Base-by-base conservation (phyloP, 2,113 vertebrate genomes). In the Clarias macrocephalus region DNA sequence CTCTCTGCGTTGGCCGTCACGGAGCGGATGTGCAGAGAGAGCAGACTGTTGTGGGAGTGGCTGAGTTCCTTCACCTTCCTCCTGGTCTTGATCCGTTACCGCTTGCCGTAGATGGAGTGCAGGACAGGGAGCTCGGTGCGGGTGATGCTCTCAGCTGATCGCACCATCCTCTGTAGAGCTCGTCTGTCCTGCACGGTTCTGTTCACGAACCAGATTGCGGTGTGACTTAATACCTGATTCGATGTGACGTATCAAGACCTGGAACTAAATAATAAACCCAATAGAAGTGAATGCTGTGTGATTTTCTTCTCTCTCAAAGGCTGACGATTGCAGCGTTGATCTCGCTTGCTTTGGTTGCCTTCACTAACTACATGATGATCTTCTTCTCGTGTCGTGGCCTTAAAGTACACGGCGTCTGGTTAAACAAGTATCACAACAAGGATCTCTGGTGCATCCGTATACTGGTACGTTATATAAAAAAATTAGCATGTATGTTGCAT, bases 361-460 rank as follows among this genome's bases (percentile, higher is more conserved):
- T 94, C 19, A 92, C 95, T 5, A 96, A 94, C 0, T 96, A 91
- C 25, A 0, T 80, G 0, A 82, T 91, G 73, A 94, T 97, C 88
- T 94, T 94, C 89, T 88, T 96, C 92, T 95, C 94, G 5, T 96
- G 96, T 87, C 88, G 73, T 79, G 93, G 93, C 0, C 54, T 96
- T n/a, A 83, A 90, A 62, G 63, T 59, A 66, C 92, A 96, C 28
- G 94, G 93, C 77, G 90, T 85, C 0, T 96, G 96, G 95, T 90
- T 97, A 30, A 87, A 83, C 82, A 95, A 95, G 90, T 90, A 92
- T 80, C 95, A 95, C 91, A 94, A 83, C 92, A 91, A 76, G 15
- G 96, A 97, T 23, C 94, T 96, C 86, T 97, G 96, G 95, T 95
- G 96, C 73, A 92, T 94, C 56, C 92, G 94, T 12, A 90, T 96